Conservation (phyloP, 2,113 vertebrate species). For the Erythrolamprus reginae region DNA sequence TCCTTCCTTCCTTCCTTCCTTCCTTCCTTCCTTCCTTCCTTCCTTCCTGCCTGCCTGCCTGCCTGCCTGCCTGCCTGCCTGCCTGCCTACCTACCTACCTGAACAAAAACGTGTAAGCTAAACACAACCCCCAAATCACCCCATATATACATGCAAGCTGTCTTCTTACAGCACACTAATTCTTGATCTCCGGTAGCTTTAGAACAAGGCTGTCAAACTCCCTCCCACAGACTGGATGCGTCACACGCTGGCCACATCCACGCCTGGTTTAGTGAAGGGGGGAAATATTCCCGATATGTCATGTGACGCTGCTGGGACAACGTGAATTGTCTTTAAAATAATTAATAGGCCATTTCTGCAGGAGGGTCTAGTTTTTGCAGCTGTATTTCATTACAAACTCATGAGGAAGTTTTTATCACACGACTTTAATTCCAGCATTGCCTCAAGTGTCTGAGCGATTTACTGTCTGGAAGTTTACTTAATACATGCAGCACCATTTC, state of each 20-base stretch:
- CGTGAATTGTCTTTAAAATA: background rate
- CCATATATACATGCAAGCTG: background rate
- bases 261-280: no score
- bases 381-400: background rate
- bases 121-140: background rate
- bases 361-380: background rate
- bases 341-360: background rate
- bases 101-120: background rate
- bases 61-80: background rate
- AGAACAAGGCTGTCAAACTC: background rate
- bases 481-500: background rate
- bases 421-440: background rate
- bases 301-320: no score
- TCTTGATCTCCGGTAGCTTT: background rate
- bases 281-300: no score
- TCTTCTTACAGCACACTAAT: background rate
- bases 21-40: background rate
- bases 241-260: no score
- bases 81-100: background rate
- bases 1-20: background rate
- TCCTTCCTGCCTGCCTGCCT: no score
- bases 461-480: background rate
- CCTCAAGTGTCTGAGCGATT: background rate
- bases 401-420: background rate
- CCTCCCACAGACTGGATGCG: no score